These are phyloP conservation scores for Lasioglossum calceatum DNA, from an alignment of 2,888 invertebrate genomes.

Conservation along the genomic window DNA sequence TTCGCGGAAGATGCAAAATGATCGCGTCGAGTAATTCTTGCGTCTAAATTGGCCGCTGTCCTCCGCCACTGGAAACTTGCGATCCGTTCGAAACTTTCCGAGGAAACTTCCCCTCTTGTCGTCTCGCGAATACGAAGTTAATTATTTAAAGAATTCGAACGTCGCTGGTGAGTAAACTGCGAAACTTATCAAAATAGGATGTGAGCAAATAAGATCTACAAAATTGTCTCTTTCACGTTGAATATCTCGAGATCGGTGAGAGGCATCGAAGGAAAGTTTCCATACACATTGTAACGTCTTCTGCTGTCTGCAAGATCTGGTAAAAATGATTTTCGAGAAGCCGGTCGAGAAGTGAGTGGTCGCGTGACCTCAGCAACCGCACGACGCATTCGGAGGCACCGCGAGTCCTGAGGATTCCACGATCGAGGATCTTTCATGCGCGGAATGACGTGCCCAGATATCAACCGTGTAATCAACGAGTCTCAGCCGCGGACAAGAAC, in stretches of 20 bases:
- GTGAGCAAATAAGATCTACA: background rate
- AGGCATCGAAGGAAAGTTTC: background rate
- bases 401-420: background rate
- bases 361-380: background rate
- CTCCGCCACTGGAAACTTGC: conserved; percentile 13
- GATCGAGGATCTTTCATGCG: conserved; percentile 20
- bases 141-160: conserved; percentile 18
- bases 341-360: background rate
- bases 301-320: too few species aligned
- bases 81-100: conserved; percentile 25
- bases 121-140: background rate
- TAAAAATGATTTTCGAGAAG: background rate
- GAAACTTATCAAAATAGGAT: background rate
- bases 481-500: conserved; percentile 22
- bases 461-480: conserved; percentile 48
- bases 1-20: conserved; percentile 23
- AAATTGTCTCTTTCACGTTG: background rate
- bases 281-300: background rate
- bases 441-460: conserved; percentile 8
- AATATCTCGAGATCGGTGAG: background rate
- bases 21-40: conserved; percentile 7
- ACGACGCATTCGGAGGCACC: background rate
- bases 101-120: conserved; percentile 18
- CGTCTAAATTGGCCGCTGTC: conserved; percentile 26
- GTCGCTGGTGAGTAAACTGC: background rate